Percentiles rank a stretch among this genome's conserved stretches.
Evolutionary conservation across 2,113 vertebrate genomes (phyloP).

Genomic region (Vidua macroura): DNA sequence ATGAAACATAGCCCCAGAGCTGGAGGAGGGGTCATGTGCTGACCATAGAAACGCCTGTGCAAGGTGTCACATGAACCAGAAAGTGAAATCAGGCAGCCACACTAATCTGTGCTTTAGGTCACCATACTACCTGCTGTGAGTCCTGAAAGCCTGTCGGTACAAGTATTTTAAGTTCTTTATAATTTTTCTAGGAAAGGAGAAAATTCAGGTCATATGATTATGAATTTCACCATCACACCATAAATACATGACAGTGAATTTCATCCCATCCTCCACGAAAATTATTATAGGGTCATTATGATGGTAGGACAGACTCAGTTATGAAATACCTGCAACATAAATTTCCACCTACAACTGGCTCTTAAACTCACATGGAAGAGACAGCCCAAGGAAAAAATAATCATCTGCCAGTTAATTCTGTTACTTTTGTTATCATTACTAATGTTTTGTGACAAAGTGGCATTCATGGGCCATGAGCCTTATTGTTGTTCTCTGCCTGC

Average conservation of each 20-base stretch:
- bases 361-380: not conserved
- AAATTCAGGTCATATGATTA: not conserved
- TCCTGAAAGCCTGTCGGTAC: not conserved
- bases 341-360: not conserved
- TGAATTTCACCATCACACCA: not conserved
- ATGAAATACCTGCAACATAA: not conserved
- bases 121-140: not conserved
- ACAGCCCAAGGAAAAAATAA: not conserved
- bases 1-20: not conserved
- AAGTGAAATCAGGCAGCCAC: not conserved
- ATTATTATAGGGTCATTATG: not conserved
- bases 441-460: not conserved
- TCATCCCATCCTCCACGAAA: not conserved
- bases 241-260: not conserved
- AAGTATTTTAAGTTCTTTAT: not conserved
- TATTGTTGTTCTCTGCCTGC: not conserved
- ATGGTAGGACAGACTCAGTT: not conserved
- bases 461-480: rapidly evolving
- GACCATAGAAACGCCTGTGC: not conserved
- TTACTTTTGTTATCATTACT: not conserved
- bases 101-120: not conserved
- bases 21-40: not conserved
- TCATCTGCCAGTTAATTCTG: not conserved
- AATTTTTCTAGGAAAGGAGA: not conserved
- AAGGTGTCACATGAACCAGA: not conserved